Conservation (phyloP, 2,888 invertebrate species). For the Erynnis tages region DNA sequence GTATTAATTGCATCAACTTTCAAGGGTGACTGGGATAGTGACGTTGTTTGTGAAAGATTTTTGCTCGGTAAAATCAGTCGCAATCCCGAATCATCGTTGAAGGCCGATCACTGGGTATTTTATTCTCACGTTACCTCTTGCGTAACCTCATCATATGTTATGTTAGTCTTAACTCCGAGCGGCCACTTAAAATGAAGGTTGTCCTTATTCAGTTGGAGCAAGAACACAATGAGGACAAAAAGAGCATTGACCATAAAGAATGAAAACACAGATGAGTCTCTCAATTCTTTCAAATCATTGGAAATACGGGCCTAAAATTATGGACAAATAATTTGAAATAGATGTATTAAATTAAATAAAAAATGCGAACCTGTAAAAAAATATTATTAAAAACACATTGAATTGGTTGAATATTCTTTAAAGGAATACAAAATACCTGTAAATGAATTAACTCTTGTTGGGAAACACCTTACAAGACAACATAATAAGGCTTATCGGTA, state of each 20-base stretch:
- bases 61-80: background rate
- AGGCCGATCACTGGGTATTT: conserved; percentile 62
- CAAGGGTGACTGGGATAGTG: conserved; percentile 80
- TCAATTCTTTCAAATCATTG: conserved; percentile 94
- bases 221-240: conserved; percentile 98
- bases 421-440: too few relatives aligned
- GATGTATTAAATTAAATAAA: conserved; percentile 32
- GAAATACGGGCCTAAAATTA: conserved; percentile 94
- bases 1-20: conserved; percentile 71
- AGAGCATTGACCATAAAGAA: conserved; percentile 99
- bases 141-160: conserved; percentile 93
- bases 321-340: conserved; percentile 60
- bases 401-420: too few relatives aligned
- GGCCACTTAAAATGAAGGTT: conserved; percentile 98
- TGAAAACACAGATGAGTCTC: conserved; percentile 96
- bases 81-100: conserved; percentile 74
- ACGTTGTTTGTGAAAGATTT: background rate
- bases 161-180: conserved; percentile 95
- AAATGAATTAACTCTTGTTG: too few relatives aligned
- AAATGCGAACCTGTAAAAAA: conserved; percentile 47
- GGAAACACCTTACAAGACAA: too few relatives aligned
- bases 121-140: conserved; percentile 92
- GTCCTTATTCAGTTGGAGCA: conserved; percentile 99
- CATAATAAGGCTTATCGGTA: too few relatives aligned
- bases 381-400: conserved; percentile 12